phyloP scores from a whole-genome alignment of 1,140 invertebrate species.

The Cheumatopsyche charites region DNA sequence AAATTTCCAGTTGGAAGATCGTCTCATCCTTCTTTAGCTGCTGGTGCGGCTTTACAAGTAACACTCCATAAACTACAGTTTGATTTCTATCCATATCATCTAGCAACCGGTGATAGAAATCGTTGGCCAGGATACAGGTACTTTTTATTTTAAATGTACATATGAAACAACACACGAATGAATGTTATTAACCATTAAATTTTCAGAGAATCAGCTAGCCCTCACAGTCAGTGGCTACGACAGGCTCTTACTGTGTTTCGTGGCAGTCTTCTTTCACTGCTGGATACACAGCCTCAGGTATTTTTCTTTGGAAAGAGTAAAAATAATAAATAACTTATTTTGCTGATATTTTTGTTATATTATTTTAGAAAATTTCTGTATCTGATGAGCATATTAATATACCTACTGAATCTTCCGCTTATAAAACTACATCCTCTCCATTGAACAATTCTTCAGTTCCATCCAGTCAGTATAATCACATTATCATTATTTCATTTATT shows the following conservation, averaged over 20 bases:
- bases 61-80: slow-evolving; percentile 87
- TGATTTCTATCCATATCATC: slow-evolving; percentile 97
- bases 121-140: slow-evolving; percentile 82
- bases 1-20: slow-evolving; percentile 74
- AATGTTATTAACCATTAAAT: background rate
- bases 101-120: slow-evolving; percentile 82
- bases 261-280: slow-evolving; percentile 67
- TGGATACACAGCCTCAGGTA: slow-evolving; percentile 57
- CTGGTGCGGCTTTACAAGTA: slow-evolving; percentile 94
- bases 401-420: background rate
- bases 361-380: slow-evolving; percentile 24
- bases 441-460: slow-evolving; percentile 52
- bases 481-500: background rate
- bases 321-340: background rate
- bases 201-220: slow-evolving; percentile 67
- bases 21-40: slow-evolving; percentile 79
- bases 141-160: slow-evolving; percentile 35
- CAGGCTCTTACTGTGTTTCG: slow-evolving; percentile 74
- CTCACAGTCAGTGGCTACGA: slow-evolving; percentile 77
- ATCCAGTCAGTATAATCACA: background rate
- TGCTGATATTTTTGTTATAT: background rate
- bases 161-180: background rate
- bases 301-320: background rate
- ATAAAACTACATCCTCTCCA: slow-evolving; percentile 51
- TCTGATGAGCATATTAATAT: slow-evolving; percentile 17